Base-by-base conservation (phyloP, 2,113 vertebrate species). In the Melanerpes aurifrons region DNA sequence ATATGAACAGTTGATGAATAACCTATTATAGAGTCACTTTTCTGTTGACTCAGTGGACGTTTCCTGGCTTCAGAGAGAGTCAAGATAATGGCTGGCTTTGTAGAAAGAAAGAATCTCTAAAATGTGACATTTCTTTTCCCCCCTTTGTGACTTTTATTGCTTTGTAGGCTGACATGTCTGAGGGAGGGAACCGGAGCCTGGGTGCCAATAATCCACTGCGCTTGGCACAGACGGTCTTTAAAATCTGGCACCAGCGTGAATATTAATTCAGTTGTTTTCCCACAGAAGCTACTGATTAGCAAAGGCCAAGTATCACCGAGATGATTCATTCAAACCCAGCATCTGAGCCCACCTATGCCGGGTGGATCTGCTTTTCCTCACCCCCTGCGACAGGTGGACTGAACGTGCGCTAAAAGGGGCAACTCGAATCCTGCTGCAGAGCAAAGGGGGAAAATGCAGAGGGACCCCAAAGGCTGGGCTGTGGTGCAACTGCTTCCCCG, bases 211-310 rank as follows among this genome's bases (percentile, higher is more conserved):
- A 67, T 97, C 95, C 94, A 84, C 82, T 70, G 89, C 3, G 19
- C 91, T 97, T 97, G 96, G 97, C 96, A 96, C 94, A 74, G 86
- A 70, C n/a, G 0, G 56, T 61, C 95, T 84, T 76, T 86, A 92
- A 95, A 95, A 93, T 92, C 91, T 91, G 96, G 96, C 94, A 87
- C 87, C 1, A 0, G 86, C 89, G 76, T 92, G 86, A 88, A 89
- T 84, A 95, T 94, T 94, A 92, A 96, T 94, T 94, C 90, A 64
- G 91, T 96, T 96, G 95, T 97, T 98, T 98, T 98, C 98, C 97
- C 98, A 98, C 97, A 97, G 95, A 97, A 97, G 97, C 94, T 94
- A 81, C 94, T 93, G 92, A 95, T 95, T 91, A 85, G 76, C 96
- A 87, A 68, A 94, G 91, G 95, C 92, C 94, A 97, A 94, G 93